Percentiles rank a stretch among this genome's conserved stretches.
Conservation (phyloP, 2,888 invertebrate genomes). For the Hanleya hanleyi region DNA sequence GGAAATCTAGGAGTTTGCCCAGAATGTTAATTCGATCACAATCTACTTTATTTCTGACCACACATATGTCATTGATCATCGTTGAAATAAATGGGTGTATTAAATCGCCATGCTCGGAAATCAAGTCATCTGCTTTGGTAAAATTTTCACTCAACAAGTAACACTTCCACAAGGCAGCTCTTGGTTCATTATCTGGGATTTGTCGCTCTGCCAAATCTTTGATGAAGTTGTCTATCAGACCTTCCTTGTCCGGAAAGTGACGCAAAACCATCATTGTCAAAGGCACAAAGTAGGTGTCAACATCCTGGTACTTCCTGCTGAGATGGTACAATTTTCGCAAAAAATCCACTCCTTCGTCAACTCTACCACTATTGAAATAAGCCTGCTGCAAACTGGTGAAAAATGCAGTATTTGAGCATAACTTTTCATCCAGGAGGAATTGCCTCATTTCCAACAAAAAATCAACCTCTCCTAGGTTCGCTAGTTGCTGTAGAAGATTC, state of each 20-base stretch:
- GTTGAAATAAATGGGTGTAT: conserved; percentile 31
- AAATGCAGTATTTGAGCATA: conserved; percentile 31
- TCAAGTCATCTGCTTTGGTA: conserved; percentile 33
- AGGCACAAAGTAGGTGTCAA: conserved; percentile 41
- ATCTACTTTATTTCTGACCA: conserved; percentile 26
- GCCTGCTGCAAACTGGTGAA: conserved; percentile 32
- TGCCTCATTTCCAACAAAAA: conserved; percentile 38
- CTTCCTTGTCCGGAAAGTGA: conserved; percentile 32
- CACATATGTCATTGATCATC: conserved; percentile 30
- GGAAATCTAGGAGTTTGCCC: conserved; percentile 14
- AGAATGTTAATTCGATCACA: conserved; percentile 19
- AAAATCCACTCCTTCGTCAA: conserved; percentile 40
- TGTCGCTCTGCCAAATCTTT: conserved; percentile 30
- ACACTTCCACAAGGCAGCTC: conserved; percentile 43
- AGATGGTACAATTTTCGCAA: conserved; percentile 38
- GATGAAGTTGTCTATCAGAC: conserved; percentile 36
- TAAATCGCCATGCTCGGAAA: conserved; percentile 20
- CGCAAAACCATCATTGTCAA: conserved; percentile 38
- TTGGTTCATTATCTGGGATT: conserved; percentile 20
- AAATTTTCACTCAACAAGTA: conserved; percentile 39
- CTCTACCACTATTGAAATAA: conserved; percentile 43
- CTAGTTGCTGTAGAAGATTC: conserved; percentile 40
- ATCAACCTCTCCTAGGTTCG: conserved; percentile 43
- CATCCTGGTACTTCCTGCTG: conserved; percentile 35
- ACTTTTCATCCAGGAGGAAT: conserved; percentile 36